These are phyloP conservation scores for Synchiropus splendidus DNA, from an alignment of 2,113 vertebrate genomes.

Conservation along the genomic window DNA sequence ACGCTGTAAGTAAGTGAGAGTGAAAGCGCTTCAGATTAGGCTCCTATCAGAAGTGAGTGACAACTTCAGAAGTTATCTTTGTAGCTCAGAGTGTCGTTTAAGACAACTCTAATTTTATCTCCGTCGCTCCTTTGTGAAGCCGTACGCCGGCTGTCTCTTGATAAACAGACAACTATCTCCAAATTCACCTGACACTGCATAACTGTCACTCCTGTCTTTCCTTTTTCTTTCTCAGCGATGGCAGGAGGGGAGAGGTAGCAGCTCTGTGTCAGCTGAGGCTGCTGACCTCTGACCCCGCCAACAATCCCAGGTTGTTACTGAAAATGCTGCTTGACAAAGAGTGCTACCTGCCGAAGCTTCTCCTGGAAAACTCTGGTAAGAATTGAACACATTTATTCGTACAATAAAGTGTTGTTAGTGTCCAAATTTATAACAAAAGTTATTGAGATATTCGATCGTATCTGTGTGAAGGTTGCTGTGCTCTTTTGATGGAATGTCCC, in stretches of 20 bases:
- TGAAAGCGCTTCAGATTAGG: slow-evolving; percentile 72
- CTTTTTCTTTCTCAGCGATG: slow-evolving; percentile 68
- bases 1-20: slow-evolving; percentile 71
- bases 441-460: too few species aligned
- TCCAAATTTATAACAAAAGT: too few species aligned
- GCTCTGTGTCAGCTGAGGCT: slow-evolving; percentile 77
- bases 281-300: slow-evolving; percentile 80
- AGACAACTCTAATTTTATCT: slow-evolving; percentile 19
- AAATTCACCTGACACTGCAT: slow-evolving; percentile 60
- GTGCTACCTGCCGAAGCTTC: slow-evolving; percentile 76
- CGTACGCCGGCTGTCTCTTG: slow-evolving; percentile 34
- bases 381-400: too few species aligned
- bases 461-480: too few species aligned
- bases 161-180: slow-evolving; percentile 56
- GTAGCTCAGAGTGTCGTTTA: not conserved
- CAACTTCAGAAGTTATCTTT: not conserved
- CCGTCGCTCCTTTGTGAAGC: slow-evolving; percentile 24
- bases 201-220: slow-evolving; percentile 58
- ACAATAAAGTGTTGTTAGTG: too few species aligned
- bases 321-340: slow-evolving; percentile 73
- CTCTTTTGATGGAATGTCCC: too few species aligned
- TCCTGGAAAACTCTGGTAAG: slow-evolving; percentile 82
- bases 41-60: slow-evolving; percentile 20
- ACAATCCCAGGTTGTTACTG: slow-evolving; percentile 79
- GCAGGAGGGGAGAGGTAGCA: slow-evolving; percentile 65